Conservation (phyloP, 2,113 vertebrate species). For the Bos indicus region DNA sequence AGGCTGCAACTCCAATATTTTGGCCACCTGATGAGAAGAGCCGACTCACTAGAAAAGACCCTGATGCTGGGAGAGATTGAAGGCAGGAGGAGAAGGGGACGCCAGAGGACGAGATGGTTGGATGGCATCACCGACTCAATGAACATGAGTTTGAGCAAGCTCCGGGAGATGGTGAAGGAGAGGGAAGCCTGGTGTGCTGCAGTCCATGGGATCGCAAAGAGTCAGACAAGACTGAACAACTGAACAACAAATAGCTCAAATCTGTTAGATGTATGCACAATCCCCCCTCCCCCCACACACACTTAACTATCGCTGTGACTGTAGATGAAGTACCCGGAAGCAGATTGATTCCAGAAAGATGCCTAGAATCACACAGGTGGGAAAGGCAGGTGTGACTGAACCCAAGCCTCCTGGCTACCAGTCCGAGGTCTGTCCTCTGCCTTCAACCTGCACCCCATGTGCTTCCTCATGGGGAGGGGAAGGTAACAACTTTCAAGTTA, state of each 20-base stretch:
- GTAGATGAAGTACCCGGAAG: not conserved
- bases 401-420: not conserved
- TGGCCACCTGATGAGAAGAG: not conserved
- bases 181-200: not conserved
- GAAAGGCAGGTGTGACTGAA: not conserved
- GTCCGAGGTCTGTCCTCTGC: not conserved
- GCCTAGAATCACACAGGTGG: not conserved
- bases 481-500: not conserved
- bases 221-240: not conserved
- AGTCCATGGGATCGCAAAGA: not conserved
- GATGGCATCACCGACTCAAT: not conserved
- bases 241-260: not conserved
- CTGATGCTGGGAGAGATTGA: not conserved
- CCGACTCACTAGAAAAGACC: not conserved
- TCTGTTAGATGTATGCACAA: not conserved
- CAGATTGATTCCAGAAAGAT: not conserved
- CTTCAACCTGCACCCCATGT: rapidly evolving
- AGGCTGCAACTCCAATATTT: not conserved
- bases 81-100: not conserved
- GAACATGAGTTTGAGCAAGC: not conserved
- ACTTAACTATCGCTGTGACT: not conserved
- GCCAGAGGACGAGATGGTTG: not conserved
- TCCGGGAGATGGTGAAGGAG: not conserved
- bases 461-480: not conserved
- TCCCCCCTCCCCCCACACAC: too few species aligned